A percentile compares a stretch with the other conserved stretches of the same genome.
Conservation (phyloP, 2,888 invertebrate genomes). For the Cybosia mesomella region DNA sequence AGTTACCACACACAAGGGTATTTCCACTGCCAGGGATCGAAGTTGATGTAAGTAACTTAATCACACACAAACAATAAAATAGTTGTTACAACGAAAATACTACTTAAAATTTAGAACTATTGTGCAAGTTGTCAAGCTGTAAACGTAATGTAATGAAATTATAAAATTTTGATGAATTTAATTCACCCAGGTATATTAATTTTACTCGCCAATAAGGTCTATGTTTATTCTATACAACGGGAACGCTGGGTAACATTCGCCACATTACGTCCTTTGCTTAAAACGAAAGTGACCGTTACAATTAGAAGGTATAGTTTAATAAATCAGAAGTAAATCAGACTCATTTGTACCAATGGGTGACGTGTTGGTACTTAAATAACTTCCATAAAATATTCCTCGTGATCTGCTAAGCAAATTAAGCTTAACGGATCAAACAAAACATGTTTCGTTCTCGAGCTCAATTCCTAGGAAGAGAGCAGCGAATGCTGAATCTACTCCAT, state of each 20-base stretch:
- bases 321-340: too few species aligned
- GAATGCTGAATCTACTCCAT: too few species aligned
- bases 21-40: conserved; percentile 90
- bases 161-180: background rate
- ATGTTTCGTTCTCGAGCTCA: too few species aligned
- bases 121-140: background rate
- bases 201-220: background rate
- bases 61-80: too few species aligned
- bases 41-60: conserved; percentile 90
- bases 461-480: too few species aligned
- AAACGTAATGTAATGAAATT: background rate
- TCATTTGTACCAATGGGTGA: too few species aligned
- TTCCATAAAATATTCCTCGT: too few species aligned
- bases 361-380: too few species aligned
- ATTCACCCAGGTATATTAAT: background rate
- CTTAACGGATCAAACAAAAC: too few species aligned
- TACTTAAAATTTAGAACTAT: background rate
- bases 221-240: background rate
- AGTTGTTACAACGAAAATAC: background rate
- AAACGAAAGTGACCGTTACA: too few species aligned
- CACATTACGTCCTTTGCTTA: background rate
- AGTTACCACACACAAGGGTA: conserved; percentile 91
- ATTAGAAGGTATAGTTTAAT: too few species aligned
- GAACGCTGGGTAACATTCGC: background rate
- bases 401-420: too few species aligned